Percentiles rank a stretch among this genome's conserved stretches.
These are phyloP conservation scores for Eurosta solidaginis DNA, from an alignment of 1,140 invertebrate genomes.

Conservation along the genomic window DNA sequence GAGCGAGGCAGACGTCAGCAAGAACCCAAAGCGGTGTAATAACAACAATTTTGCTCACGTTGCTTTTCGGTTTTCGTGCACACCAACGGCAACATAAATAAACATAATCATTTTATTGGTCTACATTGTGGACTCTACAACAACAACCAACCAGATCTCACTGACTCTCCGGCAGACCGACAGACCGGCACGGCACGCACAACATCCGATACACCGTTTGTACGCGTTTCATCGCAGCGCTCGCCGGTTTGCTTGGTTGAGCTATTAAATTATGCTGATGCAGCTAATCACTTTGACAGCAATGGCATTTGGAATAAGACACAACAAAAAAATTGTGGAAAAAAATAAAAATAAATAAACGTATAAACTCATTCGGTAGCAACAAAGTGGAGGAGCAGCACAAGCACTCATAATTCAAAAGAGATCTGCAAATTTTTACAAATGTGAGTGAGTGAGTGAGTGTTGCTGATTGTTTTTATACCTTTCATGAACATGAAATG, in stretches of 20 bases:
- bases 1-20: not conserved
- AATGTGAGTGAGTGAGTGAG: not conserved
- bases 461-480: not conserved
- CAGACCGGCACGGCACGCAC: not conserved
- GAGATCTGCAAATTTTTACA: not conserved
- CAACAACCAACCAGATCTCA: not conserved
- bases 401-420: not conserved
- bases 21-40: not conserved
- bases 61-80: not conserved
- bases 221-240: not conserved
- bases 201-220: not conserved
- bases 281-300: conserved; percentile 33
- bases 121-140: no score
- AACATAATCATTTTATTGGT: conserved; percentile 12
- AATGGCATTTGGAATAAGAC: not conserved
- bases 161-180: not conserved
- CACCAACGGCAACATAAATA: not conserved
- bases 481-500: no score
- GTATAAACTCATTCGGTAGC: not conserved
- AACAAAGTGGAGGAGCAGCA: not conserved
- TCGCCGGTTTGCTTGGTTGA: not conserved
- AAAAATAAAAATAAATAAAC: not conserved
- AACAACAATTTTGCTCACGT: not conserved
- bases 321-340: not conserved
- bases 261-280: conserved; percentile 32